Evolutionary conservation across 2,797 vertebrate species (phyloP), one percentile per base, ranked within the genome.

Genomic region (Cossypha polioptera): DNA sequence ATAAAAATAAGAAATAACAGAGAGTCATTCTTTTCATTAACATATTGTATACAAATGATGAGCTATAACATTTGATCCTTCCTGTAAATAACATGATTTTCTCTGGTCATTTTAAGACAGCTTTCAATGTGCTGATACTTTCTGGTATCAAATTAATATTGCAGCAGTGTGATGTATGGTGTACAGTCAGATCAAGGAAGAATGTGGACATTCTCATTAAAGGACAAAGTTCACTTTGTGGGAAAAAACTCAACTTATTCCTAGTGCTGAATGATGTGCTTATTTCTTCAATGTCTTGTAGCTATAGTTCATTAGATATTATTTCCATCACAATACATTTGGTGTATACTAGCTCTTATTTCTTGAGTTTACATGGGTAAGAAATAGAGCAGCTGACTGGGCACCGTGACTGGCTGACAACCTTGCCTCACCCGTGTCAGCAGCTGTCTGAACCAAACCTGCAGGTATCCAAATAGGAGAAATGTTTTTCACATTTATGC

Each of bases 161-260:
- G 24, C 42, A 92, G 28, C 16, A n/a, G 50, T 63, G 36, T 69
- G 83, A 85, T 90, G 5, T 61, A 92, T 58, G 67, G 71, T 47
- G 66, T 36, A 67, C 13, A 58, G 54, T 36, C 12, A 90, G 55
- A 88, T 94, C 29, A 89, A 97, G 68, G 92, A 57, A 87, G 47
- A 93, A 94, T 94, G 47, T 45, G 48, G 7, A 36, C 50, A 73
- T 95, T 97, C 62, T 92, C 21, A n/a, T 94, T 96, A 96, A 97
- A 91, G 54, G 58, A 35, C 25, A 48, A 31, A 67, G 7, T 94
- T 96, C 91, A 29, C 13, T 92, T 35, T 76, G 31, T 74, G 55
- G 45, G 43, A 83, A 96, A 73, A 42, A 28, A 29, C 0, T 2
- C 58, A 43, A 3, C 1, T 51, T 12, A 92, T 94, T 93, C 89